These are phyloP conservation scores for Busseola fusca DNA, from an alignment of 2,888 invertebrate species.

Conservation along the genomic window DNA sequence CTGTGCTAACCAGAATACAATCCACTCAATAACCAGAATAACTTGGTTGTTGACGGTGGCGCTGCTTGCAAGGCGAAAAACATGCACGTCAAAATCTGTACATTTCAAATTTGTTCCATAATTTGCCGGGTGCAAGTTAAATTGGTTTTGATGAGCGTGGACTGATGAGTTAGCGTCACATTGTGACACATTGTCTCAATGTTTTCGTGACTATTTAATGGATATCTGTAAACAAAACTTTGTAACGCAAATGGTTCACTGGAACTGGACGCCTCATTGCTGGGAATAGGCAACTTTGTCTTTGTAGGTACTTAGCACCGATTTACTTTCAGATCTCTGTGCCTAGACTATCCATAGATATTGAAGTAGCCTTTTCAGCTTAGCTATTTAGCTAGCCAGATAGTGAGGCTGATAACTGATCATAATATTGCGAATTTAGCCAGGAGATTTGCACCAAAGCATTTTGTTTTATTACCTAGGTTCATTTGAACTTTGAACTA, in stretches of 20 bases:
- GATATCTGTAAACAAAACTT: slow-evolving; percentile 58
- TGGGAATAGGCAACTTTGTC: slow-evolving; percentile 27
- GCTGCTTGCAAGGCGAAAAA: slow-evolving; percentile 11
- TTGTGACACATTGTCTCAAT: slow-evolving; percentile 56
- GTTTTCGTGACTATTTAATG: slow-evolving; percentile 60
- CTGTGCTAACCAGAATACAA: slow-evolving; percentile 55
- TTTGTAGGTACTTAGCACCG: slow-evolving; percentile 7
- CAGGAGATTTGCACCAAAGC: not conserved
- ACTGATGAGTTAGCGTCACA: slow-evolving; percentile 64
- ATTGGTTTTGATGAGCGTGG: slow-evolving; percentile 37
- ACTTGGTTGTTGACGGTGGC: slow-evolving; percentile 24
- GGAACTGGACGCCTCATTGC: slow-evolving; percentile 47
- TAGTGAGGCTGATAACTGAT: not conserved
- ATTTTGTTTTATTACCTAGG: not conserved
- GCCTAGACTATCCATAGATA: not conserved
- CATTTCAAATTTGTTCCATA: slow-evolving; percentile 7
- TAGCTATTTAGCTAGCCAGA: not conserved
- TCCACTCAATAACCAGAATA: slow-evolving; percentile 37
- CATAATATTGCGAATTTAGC: not conserved
- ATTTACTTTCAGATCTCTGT: not conserved
- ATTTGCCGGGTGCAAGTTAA: slow-evolving; percentile 9
- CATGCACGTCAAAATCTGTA: not conserved
- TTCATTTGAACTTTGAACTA: not conserved
- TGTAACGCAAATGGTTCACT: slow-evolving; percentile 34
- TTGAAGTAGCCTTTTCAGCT: not conserved